Evolutionary conservation across 1,140 invertebrate species (phyloP).

Genomic region (Drosophila pruinosa): DNA sequence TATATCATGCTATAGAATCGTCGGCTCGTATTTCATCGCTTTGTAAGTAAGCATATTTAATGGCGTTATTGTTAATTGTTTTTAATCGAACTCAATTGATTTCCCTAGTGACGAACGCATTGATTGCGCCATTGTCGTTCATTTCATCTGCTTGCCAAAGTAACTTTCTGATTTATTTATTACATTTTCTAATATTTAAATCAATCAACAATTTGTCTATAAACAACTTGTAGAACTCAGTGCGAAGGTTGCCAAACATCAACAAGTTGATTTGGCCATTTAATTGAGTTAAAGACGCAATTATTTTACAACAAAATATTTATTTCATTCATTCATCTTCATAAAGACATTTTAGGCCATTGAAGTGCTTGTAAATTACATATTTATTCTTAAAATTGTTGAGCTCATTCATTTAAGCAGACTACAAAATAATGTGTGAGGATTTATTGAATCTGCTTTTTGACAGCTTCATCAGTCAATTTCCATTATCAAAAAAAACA

Average conservation of each 20-base stretch:
- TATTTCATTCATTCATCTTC: too few relatives aligned
- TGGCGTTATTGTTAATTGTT: constrained; percentile 69
- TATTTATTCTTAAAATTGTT: too few relatives aligned
- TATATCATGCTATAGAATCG: constrained; percentile 33
- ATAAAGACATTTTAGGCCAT: too few relatives aligned
- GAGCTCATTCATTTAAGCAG: too few relatives aligned
- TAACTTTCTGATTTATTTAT: not conserved
- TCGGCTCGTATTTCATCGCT: not conserved
- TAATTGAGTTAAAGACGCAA: not conserved
- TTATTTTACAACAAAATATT: not conserved
- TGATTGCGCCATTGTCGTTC: constrained; percentile 45
- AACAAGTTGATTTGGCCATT: not conserved
- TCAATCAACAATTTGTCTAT: constrained; percentile 14
- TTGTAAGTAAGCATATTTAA: constrained; percentile 22
- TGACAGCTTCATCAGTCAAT: too few relatives aligned
- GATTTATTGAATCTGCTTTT: too few relatives aligned
- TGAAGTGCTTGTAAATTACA: too few relatives aligned
- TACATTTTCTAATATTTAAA: constrained; percentile 8
- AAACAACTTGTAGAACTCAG: constrained; percentile 43
- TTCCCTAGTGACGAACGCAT: constrained; percentile 74
- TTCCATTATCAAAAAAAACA: too few relatives aligned
- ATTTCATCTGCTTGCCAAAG: not conserved
- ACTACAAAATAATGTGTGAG: too few relatives aligned
- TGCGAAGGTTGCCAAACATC: constrained; percentile 32
- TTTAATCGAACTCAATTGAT: constrained; percentile 74